These are phyloP conservation scores for Laticauda colubrina DNA, from an alignment of 2,113 vertebrate genomes.

Conservation along the genomic window DNA sequence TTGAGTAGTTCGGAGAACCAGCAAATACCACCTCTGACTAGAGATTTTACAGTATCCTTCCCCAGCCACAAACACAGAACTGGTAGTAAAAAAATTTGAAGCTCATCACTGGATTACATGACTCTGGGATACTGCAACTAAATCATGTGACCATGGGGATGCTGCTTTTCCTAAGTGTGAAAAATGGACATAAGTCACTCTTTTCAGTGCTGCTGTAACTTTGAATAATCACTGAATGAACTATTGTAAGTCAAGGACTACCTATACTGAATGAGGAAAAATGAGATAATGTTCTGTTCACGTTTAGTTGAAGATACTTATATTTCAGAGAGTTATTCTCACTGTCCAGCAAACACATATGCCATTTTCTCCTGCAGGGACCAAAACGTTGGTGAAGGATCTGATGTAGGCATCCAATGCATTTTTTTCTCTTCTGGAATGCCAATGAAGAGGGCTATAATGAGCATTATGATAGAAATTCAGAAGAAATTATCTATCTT, in stretches of 20 bases:
- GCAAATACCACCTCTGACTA: too few species aligned
- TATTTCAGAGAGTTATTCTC: background rate
- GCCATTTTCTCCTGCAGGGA: background rate
- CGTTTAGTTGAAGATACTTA: background rate
- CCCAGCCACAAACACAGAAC: too few species aligned
- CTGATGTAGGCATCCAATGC: background rate
- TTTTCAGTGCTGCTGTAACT: background rate
- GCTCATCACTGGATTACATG: background rate
- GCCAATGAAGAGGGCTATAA: background rate
- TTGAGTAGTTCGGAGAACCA: too few species aligned
- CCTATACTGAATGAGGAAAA: background rate
- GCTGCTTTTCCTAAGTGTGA: background rate
- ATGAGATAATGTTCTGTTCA: background rate
- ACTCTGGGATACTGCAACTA: too few species aligned
- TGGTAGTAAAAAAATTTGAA: too few species aligned
- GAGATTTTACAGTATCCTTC: too few species aligned
- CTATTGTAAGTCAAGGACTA: background rate
- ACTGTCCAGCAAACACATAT: background rate
- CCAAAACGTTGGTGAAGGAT: background rate
- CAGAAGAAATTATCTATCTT: background rate
- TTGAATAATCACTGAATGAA: background rate
- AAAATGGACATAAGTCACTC: background rate
- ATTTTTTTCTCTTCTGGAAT: background rate
- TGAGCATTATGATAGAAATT: background rate
- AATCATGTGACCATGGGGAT: background rate